Base-by-base conservation (phyloP, 1,140 invertebrate genomes). In the Oryzaephilus surinamensis region DNA sequence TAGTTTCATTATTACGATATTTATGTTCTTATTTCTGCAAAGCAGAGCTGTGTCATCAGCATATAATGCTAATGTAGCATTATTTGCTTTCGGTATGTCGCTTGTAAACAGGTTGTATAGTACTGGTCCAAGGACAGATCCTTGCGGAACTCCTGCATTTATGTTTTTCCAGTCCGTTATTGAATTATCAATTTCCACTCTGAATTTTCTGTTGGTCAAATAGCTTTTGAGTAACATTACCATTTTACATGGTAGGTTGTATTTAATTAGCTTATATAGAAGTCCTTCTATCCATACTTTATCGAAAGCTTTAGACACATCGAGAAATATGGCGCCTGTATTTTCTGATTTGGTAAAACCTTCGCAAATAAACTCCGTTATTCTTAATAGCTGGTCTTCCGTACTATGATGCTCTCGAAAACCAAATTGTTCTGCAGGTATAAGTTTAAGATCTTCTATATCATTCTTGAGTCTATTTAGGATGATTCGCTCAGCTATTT, bases 401-500 rank as follows among this genome's bases (percentile, higher is more conserved):
- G 53, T 52, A 13, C 24, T 43, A 33, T 46, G 43, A 0, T 34
- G 15, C 26, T 16, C 13, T n/a, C 48, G 16, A 19, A 54, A 54
- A 6, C 50, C 46, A 32, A 46, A 51, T 24, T 56, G 52, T 11
- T 29, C 16, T 3, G 5, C 7, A 4, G 4, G 7, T 7, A 55
- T 44, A 1, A 52, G 45, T 11, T 54, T 47, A 4, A 51, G 31
- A 32, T 44, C 13, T 8, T 38, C 26, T 28, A 52, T 36, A 27
- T 33, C 18, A 15, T 41, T 32, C 24, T 41, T 32, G 0, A 57
- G 12, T 45, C 54, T 52, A 2, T 27, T 43, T 0, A 52, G 41
- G 5, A 64, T 50, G 2, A 58, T 37, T 45, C 45, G 57, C 54
- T 64, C 61, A 5, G 42, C 45, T 2, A 61, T 0, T 50, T 65